Percentiles rank a stretch among this genome's conserved stretches.
Conservation (phyloP, 2,113 vertebrate species). For the Sebastes fasciatus region DNA sequence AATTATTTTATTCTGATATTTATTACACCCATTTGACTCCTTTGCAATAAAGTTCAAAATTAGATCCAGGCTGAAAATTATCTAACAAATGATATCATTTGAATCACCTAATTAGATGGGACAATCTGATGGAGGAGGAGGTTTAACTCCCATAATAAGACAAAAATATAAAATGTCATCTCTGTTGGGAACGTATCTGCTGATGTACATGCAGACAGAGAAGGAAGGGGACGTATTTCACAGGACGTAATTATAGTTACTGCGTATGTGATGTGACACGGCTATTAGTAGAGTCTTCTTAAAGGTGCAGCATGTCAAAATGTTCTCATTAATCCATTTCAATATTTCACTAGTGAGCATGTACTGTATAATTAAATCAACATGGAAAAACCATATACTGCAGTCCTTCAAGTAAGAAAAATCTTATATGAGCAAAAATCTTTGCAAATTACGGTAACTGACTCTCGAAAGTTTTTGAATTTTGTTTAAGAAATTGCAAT, state of each 20-base stretch:
- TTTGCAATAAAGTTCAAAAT: conserved; percentile 84
- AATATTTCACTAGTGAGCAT: not conserved
- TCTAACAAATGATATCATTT: conserved; percentile 79
- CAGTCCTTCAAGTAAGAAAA: too few relatives aligned
- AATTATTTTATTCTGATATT: conserved; percentile 85
- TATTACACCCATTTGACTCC: conserved; percentile 82
- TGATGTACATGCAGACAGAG: not conserved
- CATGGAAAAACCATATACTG: too few relatives aligned
- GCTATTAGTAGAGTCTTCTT: not conserved
- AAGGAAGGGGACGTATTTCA: too few relatives aligned
- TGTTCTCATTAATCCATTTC: not conserved
- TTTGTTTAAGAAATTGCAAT: too few relatives aligned
- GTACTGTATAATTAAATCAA: not conserved
- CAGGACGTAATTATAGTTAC: too few relatives aligned
- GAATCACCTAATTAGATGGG: conserved; percentile 79
- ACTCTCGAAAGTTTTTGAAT: too few relatives aligned
- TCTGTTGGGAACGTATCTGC: not conserved
- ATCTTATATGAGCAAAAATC: too few relatives aligned
- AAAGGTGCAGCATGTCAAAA: too few relatives aligned
- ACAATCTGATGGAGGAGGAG: conserved; percentile 69
- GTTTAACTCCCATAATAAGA: conserved; percentile 59
- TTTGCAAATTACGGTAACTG: too few relatives aligned
- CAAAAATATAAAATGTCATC: conserved; percentile 14
- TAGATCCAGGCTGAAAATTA: conserved; percentile 79
- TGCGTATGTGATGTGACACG: too few relatives aligned